phyloP scores from a whole-genome alignment of 2,113 vertebrate genomes.

The Rattus norvegicus region DNA sequence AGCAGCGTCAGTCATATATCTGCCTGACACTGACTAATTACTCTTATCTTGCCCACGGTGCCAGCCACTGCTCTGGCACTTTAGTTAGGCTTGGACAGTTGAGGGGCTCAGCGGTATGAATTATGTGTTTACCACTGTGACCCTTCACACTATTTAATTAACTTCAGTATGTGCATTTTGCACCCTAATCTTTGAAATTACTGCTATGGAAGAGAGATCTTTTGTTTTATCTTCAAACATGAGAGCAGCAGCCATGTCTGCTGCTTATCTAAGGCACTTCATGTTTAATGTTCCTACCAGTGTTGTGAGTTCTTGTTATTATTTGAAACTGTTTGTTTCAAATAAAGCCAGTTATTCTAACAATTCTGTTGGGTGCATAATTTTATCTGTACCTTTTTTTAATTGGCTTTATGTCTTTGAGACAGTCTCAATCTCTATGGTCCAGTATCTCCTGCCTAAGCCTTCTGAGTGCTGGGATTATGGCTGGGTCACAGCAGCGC shows the following conservation, averaged over 20 bases:
- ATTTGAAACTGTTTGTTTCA: not conserved
- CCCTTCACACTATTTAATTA: slow-evolving; percentile 65
- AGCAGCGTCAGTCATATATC: slow-evolving; percentile 85
- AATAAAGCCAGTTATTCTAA: not conserved
- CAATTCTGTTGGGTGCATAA: not conserved
- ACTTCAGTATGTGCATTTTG: slow-evolving; percentile 52
- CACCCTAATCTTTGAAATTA: slow-evolving; percentile 53
- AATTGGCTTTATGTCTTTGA: not conserved
- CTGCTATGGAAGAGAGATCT: slow-evolving; percentile 42
- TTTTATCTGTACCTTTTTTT: not conserved
- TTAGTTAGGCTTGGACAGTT: slow-evolving; percentile 62
- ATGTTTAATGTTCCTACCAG: not conserved
- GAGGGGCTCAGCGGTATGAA: slow-evolving; percentile 58
- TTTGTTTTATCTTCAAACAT: slow-evolving; percentile 48
- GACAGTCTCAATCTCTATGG: not conserved
- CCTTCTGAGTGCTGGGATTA: not conserved
- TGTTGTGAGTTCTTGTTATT: not conserved
- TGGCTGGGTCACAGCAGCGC: not conserved
- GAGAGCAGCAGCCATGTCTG: not conserved
- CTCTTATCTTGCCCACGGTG: slow-evolving; percentile 73
- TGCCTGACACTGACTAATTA: slow-evolving; percentile 90
- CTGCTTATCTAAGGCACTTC: slow-evolving; percentile 27
- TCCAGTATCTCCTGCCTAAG: not conserved
- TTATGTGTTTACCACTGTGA: slow-evolving; percentile 72
- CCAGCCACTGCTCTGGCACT: slow-evolving; percentile 69